A percentile compares a stretch with the other conserved stretches of the same genome.
Conservation (phyloP, 2,113 vertebrate species). For the Cygnus buccinator region DNA sequence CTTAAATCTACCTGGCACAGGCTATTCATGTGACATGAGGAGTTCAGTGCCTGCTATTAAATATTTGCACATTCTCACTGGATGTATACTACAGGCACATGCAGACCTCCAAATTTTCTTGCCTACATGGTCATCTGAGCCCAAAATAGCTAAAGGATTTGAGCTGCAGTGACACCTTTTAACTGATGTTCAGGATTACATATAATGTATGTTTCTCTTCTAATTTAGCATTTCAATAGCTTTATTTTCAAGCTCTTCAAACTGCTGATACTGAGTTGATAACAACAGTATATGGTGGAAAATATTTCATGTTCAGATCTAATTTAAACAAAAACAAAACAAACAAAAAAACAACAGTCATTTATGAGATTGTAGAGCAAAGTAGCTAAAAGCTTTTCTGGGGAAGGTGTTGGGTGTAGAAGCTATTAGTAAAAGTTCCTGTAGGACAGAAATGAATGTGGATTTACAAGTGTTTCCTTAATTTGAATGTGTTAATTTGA, state of each 20-base stretch:
- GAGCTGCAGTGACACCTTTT: background rate
- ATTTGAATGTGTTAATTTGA: constrained; percentile 21
- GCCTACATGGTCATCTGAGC: background rate
- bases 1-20: background rate
- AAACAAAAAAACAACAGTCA: background rate
- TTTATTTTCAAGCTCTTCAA: background rate
- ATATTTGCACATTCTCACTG: background rate
- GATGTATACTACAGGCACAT: fast-evolving
- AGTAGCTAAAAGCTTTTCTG: background rate
- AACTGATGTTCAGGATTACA: background rate
- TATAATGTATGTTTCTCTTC: background rate
- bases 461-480: background rate
- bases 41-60: fast-evolving
- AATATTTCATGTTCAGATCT: background rate
- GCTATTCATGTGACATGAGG: fast-evolving
- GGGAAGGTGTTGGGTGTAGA: background rate
- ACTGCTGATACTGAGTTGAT: background rate
- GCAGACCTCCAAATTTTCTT: background rate
- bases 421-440: background rate
- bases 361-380: background rate
- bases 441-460: background rate
- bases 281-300: background rate
- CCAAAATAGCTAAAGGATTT: background rate
- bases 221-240: background rate
- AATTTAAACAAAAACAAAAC: background rate